Evolutionary conservation across 1,140 invertebrate genomes (phyloP), one percentile per base, ranked within the genome.

Genomic region (Drosophila kurseongensis): DNA sequence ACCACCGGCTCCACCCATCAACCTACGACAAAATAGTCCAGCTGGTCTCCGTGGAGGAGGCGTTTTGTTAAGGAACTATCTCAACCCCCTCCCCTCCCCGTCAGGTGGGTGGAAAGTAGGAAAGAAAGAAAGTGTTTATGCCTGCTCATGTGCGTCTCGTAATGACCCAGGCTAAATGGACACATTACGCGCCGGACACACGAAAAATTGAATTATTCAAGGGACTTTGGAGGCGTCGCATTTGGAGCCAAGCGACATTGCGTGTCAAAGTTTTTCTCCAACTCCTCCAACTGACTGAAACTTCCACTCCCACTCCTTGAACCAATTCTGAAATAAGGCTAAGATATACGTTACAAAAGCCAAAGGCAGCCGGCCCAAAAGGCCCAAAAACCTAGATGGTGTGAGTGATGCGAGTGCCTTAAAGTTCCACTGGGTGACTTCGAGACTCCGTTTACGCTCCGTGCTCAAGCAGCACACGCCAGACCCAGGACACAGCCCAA

Each of bases 181-280:
- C 84, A 79, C 78, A 86, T 86, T 88, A 88, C 71, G 79, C 66
- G 54, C 55, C 23, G 61, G 56, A 68, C 71, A 76, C 78, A 82
- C 75, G 69, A 71, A 45, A 81, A 86, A 86, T 86, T 86, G 79
- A 86, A 86, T 86, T 86, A 88, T 88, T 86, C 72, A 88, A 75
- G 59, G 71, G 13, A 59, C 66, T 82, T 54, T 51, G 62, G 65
- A 86, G 83, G 83, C 79, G 83, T 83, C 81, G 75, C 47, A 45
- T 48, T 48, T 52, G 29, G 38, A 55, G 36, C 51, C 29, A 75
- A 48, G 48, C 77, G 54, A 36, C 54, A 73, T 88, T 79, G 84
- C 84, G 84, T 80, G 80, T 32, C 52, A 57, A 57, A 47, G 66
- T 55, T 54, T 32, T 18, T 29, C 13, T 2, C 45, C 14, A 14